A percentile compares a stretch with the other conserved stretches of the same genome.
Evolutionary conservation across 2,888 invertebrate species (phyloP).

Genomic region (Pristionchus fissidentatus): DNA sequence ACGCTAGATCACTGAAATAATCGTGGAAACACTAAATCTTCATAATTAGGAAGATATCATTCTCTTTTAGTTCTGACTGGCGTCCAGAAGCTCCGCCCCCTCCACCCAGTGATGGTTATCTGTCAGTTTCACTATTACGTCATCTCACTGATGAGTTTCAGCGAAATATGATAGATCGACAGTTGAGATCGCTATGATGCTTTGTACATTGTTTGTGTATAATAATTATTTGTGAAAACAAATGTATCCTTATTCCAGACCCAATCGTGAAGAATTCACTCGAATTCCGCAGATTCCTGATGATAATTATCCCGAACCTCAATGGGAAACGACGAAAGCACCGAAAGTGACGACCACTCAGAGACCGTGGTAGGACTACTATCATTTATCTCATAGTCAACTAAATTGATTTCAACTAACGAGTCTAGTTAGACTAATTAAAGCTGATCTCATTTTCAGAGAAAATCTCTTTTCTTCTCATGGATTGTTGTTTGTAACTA

Average conservation of each 20-base stretch:
- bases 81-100: slow-evolving; percentile 13
- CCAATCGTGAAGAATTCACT: slow-evolving; percentile 4
- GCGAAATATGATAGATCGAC: not conserved
- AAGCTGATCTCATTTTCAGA: too few relatives aligned
- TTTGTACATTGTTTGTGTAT: too few relatives aligned
- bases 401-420: too few relatives aligned
- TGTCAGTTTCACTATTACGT: slow-evolving; percentile 11
- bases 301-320: not conserved
- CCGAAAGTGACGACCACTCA: not conserved
- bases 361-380: not conserved
- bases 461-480: too few relatives aligned
- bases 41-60: not conserved
- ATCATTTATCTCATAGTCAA: not conserved
- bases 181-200: not conserved
- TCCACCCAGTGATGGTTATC: slow-evolving; percentile 34
- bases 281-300: slow-evolving; percentile 20
- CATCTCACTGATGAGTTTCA: not conserved
- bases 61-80: slow-evolving; percentile 16
- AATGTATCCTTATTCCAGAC: too few relatives aligned
- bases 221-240: too few relatives aligned
- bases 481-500: too few relatives aligned
- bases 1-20: too few relatives aligned
- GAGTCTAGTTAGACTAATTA: too few relatives aligned
- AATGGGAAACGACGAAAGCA: not conserved
- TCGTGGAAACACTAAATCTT: not conserved